Evolutionary conservation across 2,797 vertebrate species (phyloP), one percentile per base, ranked within the genome.

Genomic region (Petrocephalus schoutedeni): DNA sequence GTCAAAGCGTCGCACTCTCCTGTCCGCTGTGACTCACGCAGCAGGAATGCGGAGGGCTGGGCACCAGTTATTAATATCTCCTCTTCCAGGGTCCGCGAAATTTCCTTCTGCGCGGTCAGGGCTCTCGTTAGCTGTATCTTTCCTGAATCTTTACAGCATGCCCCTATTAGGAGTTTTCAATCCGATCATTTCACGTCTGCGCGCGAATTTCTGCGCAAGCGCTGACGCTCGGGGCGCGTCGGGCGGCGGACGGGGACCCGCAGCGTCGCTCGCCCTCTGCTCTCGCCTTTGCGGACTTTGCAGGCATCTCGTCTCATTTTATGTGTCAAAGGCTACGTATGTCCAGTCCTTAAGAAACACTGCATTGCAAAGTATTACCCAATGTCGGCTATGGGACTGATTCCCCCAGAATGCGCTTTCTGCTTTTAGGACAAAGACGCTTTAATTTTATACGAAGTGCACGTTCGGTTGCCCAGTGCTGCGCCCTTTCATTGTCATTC

Each of bases 61-160:
- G 86, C 92, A 91, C 82, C 91, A 94, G 95, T 95, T 96, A 96
- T 96, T 96, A 96, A 96, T 96, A 96, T 94, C 95, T 94, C 92
- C 91, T 94, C 95, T 95, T 92, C 93, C 92, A 90, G 92, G 94
- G 94, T 95, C 94, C 80, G 89, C 92, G 92, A 94, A 93, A 90
- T 95, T 95, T 95, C 93, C 92, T 91, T 89, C 88, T 87, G 90
- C 93, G 91, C 80, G 71, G 87, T 87, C 91, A 89, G 90, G 93
- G 91, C 89, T 91, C 91, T 92, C 89, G 91, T 89, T 94, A 92
- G 92, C 92, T 93, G 91, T 91, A 94, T 93, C 93, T 94, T 94
- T 93, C 90, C 93, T 90, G 92, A 92, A 89, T 89, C 88, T 91
- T 86, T 90, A 91, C 88, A 91, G 88, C 91, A 93, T 87, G 88